These are phyloP conservation scores for Gymnothorax javanicus DNA, from an alignment of 2,797 vertebrate genomes.

Conservation along the genomic window DNA sequence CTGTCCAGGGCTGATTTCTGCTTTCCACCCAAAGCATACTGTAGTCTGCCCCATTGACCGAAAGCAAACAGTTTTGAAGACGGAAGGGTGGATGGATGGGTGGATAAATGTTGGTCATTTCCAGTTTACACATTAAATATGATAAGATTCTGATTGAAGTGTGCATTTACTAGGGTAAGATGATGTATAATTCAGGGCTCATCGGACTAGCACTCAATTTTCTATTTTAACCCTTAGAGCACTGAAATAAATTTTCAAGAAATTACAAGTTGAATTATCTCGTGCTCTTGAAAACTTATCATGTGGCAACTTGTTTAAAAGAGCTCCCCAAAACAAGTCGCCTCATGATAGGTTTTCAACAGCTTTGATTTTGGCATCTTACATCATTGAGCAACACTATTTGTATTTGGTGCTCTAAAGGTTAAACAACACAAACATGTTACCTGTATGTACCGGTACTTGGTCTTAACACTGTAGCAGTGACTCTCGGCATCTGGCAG, in stretches of 20 bases:
- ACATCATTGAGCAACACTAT: too few relatives aligned
- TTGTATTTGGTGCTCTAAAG: too few relatives aligned
- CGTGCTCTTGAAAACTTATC: too few relatives aligned
- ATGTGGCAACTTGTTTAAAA: too few relatives aligned
- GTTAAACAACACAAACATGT: too few relatives aligned
- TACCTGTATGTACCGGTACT: too few relatives aligned
- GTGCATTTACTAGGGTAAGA: background rate
- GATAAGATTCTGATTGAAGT: background rate
- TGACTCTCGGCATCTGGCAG: background rate
- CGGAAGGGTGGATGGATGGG: background rate
- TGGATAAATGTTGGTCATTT: background rate
- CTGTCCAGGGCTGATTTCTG: background rate
- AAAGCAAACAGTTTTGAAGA: background rate
- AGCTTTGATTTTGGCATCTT: too few relatives aligned
- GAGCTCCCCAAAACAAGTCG: too few relatives aligned
- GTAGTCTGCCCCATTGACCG: background rate
- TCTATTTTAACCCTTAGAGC: too few relatives aligned
- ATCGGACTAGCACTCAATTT: background rate
- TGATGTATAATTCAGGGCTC: background rate
- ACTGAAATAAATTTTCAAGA: too few relatives aligned
- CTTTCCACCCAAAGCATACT: background rate
- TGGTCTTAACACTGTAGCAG: background rate
- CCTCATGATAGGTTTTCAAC: too few relatives aligned
- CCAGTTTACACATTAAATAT: background rate
- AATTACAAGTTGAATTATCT: too few relatives aligned